phyloP scores from a whole-genome alignment of 2,113 vertebrate genomes.

The Capreolus pygargus region DNA sequence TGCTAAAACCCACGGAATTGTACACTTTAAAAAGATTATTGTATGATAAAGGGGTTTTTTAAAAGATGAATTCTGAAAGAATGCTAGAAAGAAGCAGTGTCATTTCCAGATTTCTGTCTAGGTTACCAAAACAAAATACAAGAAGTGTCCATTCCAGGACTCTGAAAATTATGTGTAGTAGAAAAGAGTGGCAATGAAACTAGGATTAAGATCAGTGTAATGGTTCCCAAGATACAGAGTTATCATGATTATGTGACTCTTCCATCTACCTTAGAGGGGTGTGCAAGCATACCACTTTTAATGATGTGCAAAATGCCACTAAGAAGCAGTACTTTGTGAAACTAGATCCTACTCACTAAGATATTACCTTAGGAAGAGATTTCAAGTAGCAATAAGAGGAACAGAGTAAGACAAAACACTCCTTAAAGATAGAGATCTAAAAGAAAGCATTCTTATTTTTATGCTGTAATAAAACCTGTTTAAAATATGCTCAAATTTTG shows the following conservation, averaged over 20 bases:
- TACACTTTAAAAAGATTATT: background rate
- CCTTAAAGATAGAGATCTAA: background rate
- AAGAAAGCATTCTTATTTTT: slow-evolving; percentile 22
- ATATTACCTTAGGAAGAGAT: background rate
- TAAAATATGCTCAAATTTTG: slow-evolving; percentile 28
- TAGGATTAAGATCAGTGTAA: background rate
- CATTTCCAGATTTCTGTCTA: background rate
- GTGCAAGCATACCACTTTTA: background rate
- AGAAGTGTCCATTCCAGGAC: background rate
- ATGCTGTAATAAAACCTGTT: background rate
- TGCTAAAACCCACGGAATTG: background rate
- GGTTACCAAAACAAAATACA: background rate
- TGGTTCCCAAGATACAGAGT: background rate
- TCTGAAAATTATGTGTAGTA: background rate
- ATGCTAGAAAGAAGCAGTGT: background rate
- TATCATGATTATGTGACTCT: background rate
- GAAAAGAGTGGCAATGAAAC: background rate
- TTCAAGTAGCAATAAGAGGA: slow-evolving; percentile 5
- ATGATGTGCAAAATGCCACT: background rate
- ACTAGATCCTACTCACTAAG: background rate
- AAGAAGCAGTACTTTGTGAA: background rate
- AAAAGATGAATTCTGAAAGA: background rate
- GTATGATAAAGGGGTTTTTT: background rate
- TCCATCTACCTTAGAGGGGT: background rate
- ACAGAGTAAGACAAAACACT: background rate